Conservation (phyloP, 2,113 vertebrate genomes). For the Peucedramus taeniatus region DNA sequence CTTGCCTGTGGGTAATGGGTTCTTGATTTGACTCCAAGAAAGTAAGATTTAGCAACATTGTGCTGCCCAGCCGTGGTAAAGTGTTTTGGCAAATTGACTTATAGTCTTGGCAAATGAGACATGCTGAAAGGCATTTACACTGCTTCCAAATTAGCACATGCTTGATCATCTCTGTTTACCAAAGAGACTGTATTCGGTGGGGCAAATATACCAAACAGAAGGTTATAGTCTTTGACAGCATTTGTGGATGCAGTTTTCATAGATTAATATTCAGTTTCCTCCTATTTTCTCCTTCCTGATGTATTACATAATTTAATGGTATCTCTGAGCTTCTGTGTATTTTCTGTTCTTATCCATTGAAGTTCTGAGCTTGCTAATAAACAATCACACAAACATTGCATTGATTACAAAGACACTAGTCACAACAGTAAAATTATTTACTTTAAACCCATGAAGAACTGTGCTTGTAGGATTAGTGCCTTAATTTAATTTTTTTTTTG, state of each 20-base stretch:
- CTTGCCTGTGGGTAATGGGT: not conserved
- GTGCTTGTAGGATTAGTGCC: not conserved
- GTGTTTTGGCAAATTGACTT: not conserved
- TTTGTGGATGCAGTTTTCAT: not conserved
- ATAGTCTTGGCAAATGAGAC: not conserved
- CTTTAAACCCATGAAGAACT: not conserved
- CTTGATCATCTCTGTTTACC: not conserved
- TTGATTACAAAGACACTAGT: not conserved
- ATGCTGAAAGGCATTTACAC: not conserved
- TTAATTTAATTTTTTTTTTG: not conserved
- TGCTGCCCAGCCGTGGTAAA: not conserved
- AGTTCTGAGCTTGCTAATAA: not conserved
- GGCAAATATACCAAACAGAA: not conserved
- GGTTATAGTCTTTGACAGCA: not conserved
- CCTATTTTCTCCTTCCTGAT: not conserved
- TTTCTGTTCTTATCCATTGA: not conserved
- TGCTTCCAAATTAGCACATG: not conserved
- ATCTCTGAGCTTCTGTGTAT: not conserved
- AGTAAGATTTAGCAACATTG: not conserved
- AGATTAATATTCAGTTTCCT: not conserved
- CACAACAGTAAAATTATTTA: not conserved
- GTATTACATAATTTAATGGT: not conserved
- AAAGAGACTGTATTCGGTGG: not conserved
- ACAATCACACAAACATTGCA: not conserved
- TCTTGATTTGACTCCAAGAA: conserved; percentile 9